These are phyloP conservation scores for Centropristis striata DNA, from an alignment of 2,113 vertebrate genomes.

Conservation along the genomic window DNA sequence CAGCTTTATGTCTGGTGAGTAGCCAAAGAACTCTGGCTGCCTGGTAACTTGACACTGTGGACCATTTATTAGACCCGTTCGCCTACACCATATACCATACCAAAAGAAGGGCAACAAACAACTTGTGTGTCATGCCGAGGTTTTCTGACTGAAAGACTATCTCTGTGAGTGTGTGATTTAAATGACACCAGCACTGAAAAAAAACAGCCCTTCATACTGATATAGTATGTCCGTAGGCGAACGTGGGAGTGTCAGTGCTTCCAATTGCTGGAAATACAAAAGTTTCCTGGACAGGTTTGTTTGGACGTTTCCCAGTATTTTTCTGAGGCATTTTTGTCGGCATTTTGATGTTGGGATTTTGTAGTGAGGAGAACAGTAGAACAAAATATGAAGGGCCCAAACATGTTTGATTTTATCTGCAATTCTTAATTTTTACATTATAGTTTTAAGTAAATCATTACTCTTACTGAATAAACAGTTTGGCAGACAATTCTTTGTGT, in stretches of 20 bases:
- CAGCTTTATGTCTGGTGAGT: constrained; percentile 68
- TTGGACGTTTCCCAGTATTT: neutral
- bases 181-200: constrained; percentile 28
- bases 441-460: neutral
- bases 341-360: neutral
- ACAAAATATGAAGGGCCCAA: neutral
- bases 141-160: constrained; percentile 39
- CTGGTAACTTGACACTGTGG: constrained; percentile 51
- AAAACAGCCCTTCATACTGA: constrained; percentile 2
- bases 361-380: too few species aligned
- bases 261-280: neutral
- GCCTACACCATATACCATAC: constrained; percentile 31
- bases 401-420: neutral
- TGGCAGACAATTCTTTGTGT: neutral
- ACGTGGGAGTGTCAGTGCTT: neutral
- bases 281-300: neutral
- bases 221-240: neutral
- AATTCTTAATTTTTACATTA: neutral
- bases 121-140: constrained; percentile 15
- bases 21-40: constrained; percentile 61
- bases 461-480: neutral
- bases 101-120: constrained; percentile 34
- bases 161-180: constrained; percentile 17
- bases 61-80: constrained; percentile 40
- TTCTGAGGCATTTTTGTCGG: neutral